Conservation (phyloP, 2,888 invertebrate species). For the Tuberolachnus salignus region DNA sequence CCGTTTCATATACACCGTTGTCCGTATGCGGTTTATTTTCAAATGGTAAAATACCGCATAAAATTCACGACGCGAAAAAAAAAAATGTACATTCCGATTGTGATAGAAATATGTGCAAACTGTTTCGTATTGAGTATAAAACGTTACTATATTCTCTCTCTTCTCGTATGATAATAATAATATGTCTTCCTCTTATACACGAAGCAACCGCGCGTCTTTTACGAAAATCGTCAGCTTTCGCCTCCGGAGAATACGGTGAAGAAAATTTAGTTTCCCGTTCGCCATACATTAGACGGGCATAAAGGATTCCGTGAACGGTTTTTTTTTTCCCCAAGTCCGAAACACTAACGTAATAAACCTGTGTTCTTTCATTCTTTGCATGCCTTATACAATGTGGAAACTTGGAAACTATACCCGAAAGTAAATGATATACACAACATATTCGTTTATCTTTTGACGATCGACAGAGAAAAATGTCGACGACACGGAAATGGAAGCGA, state of each 20-base stretch:
- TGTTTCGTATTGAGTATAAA: constrained; percentile 22
- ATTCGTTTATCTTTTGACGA: not conserved
- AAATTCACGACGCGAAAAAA: not conserved
- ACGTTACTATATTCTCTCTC: not conserved
- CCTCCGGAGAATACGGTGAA: constrained; percentile 6
- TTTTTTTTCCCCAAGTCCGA: not conserved
- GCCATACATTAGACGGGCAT: too few relatives aligned
- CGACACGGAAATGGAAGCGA: not conserved
- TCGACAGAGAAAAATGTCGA: not conserved
- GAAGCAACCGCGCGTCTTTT: not conserved
- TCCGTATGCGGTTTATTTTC: not conserved
- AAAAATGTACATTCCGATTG: not conserved
- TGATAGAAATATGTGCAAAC: constrained; percentile 23
- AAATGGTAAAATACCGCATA: constrained; percentile 21
- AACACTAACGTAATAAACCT: constrained; percentile 19
- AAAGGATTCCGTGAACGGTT: too few relatives aligned
- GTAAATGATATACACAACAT: not conserved
- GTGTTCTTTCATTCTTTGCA: too few relatives aligned
- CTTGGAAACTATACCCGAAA: not conserved
- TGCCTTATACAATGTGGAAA: too few relatives aligned
- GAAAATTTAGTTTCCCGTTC: constrained; percentile 21
- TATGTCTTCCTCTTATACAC: not conserved
- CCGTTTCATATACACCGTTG: not conserved
- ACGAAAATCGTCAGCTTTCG: constrained; percentile 7
- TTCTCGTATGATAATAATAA: not conserved